Base-by-base conservation (phyloP, 2,797 vertebrate species). In the Intellagama lesueurii region DNA sequence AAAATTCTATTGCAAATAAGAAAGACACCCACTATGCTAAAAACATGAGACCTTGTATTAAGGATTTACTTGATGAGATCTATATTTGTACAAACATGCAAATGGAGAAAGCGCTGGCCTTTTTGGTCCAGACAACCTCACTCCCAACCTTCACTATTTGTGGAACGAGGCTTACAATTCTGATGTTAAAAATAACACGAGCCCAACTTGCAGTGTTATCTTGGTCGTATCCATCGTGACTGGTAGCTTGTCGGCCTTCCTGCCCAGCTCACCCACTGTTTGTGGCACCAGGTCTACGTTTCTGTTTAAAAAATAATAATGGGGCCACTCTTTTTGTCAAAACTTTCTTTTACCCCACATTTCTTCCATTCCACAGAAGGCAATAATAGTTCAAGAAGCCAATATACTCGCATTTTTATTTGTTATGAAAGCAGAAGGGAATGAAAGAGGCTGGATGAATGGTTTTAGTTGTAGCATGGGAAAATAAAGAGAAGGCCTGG, bases 341-440 rank as follows among this genome's bases (percentile, higher is more conserved):
- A 56, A n/a, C 60, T 22, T 19, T 44, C 68, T 22, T 77, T 86
- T 73, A 47, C 28, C 49, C 35, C 35, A 32, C 9, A 83, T 68
- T 52, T 68, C 24, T 12, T 52, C 8, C 60, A 30, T 60, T 49
- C 79, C 19, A 82, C 44, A 77, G 7, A 52, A 28, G 35, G 2
- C 78, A 90, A 68, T 81, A 52, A 76, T 16, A 30, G 8, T 76
- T 44, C 56, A 32, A 40, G 30, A 72, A 90, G 60, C 5, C 32
- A 56, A 44, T 70, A 70, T 44, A 86, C 19, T 47, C 79, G n/a
- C 11, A 26, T 7, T 90, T 90, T 76, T 56, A 90, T 90, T 89
- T 16, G 5, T 81, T 81, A 80, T 16, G 8, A 72, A 80, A 32
- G 72, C n/a, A 73, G 28, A 66, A 44, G 35, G 26, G 22, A 76